phyloP scores from a whole-genome alignment of 2,113 vertebrate species.

The Cephalopterus ornatus region DNA sequence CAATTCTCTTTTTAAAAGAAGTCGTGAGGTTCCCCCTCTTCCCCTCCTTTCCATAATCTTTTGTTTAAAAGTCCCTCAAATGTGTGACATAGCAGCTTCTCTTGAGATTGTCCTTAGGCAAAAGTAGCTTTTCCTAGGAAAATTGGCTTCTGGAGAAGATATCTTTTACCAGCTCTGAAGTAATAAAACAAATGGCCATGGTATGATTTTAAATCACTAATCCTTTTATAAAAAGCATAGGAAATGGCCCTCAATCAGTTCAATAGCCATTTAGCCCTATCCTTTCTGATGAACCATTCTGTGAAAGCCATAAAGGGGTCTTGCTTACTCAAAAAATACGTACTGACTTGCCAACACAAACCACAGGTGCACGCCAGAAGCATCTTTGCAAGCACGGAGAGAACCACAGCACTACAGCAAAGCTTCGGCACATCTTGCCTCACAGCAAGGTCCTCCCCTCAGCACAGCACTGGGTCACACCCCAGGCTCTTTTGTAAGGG shows the following conservation, averaged over 20 bases:
- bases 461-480: background rate
- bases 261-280: background rate
- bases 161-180: background rate
- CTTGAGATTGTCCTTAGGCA: background rate
- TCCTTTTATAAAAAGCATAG: background rate
- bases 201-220: background rate
- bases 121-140: background rate
- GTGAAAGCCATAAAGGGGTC: background rate
- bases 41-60: background rate
- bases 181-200: background rate
- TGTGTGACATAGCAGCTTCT: background rate
- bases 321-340: background rate
- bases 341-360: background rate
- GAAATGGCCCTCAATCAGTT: background rate
- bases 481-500: background rate
- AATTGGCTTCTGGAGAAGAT: background rate
- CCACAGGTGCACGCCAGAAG: background rate
- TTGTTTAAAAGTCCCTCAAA: background rate
- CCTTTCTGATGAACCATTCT: background rate
- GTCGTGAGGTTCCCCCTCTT: background rate
- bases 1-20: accelerated
- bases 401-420: background rate
- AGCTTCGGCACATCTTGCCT: background rate
- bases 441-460: background rate
- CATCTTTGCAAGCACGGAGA: background rate